Evolutionary conservation across 1,140 invertebrate genomes (phyloP).

Genomic region (Sminthurides bifidus): DNA sequence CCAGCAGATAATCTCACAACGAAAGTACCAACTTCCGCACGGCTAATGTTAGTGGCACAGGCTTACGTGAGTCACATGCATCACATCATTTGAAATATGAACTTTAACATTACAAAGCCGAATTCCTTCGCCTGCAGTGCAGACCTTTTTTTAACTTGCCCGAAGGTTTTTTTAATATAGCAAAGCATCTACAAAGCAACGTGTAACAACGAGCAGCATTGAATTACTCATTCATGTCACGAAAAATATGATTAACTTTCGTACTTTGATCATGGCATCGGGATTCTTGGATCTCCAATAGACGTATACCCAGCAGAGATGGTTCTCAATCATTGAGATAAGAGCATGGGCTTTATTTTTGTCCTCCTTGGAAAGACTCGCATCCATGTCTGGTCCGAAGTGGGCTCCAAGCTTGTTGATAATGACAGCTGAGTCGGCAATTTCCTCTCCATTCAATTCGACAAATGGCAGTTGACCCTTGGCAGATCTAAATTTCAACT

Average conservation of each 20-base stretch:
- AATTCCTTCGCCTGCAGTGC: too few species aligned
- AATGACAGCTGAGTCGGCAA: constrained; percentile 77
- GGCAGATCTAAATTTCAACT: constrained; percentile 82
- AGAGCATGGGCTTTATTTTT: constrained; percentile 79
- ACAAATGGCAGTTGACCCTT: constrained; percentile 86
- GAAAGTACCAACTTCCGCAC: too few species aligned
- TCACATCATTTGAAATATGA: too few species aligned
- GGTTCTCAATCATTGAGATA: constrained; percentile 89
- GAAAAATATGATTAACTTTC: background rate
- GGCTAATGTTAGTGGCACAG: too few species aligned
- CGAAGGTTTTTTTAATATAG: too few species aligned
- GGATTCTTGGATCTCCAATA: constrained; percentile 81
- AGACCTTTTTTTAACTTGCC: too few species aligned
- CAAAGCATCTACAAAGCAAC: too few species aligned
- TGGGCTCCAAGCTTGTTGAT: constrained; percentile 70
- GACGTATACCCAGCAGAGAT: constrained; percentile 74
- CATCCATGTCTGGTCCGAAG: constrained; percentile 71
- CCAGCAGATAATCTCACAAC: too few species aligned
- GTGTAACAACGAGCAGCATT: too few species aligned
- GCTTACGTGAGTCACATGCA: too few species aligned
- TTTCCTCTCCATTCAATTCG: constrained; percentile 85
- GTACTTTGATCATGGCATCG: constrained; percentile 58
- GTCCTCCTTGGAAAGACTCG: constrained; percentile 63
- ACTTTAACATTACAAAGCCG: too few species aligned
- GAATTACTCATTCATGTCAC: background rate